Evolutionary conservation across 2,888 invertebrate genomes (phyloP).

Genomic region (Mactromeris polynyma): DNA sequence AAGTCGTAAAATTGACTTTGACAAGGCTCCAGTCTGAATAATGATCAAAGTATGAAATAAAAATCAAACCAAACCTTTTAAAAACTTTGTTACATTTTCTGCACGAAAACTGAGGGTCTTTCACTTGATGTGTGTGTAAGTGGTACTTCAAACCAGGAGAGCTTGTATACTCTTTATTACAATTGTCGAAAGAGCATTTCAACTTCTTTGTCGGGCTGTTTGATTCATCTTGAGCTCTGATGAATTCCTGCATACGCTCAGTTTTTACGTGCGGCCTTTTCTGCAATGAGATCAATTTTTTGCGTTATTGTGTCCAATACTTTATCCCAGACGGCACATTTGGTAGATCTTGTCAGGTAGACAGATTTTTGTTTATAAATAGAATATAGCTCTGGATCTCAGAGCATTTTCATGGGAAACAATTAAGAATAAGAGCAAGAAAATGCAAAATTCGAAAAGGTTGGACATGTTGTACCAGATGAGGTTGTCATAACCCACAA

Average conservation of each 20-base stretch:
- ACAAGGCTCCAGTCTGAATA: too few relatives aligned
- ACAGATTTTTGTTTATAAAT: too few relatives aligned
- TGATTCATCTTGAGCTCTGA: constrained; percentile 75
- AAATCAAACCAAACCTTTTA: constrained; percentile 78
- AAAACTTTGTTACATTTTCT: constrained; percentile 80
- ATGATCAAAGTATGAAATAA: neutral
- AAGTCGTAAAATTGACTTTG: too few relatives aligned
- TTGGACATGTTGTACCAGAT: too few relatives aligned
- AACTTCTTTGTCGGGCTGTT: constrained; percentile 74
- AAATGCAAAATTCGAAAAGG: too few relatives aligned
- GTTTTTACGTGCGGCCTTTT: constrained; percentile 83
- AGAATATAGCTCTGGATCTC: too few relatives aligned
- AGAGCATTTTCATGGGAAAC: too few relatives aligned
- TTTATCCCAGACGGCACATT: too few relatives aligned
- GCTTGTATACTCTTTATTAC: constrained; percentile 82
- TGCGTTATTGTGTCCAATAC: neutral
- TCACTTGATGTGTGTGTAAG: constrained; percentile 74
- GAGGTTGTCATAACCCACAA: too few relatives aligned
- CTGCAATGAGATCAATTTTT: constrained; percentile 33
- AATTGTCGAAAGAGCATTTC: constrained; percentile 77
- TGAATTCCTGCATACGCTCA: constrained; percentile 84
- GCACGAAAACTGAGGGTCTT: constrained; percentile 79
- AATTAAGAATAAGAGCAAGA: too few relatives aligned
- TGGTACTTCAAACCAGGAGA: constrained; percentile 84
- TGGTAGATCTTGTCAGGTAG: too few relatives aligned